Percentiles rank a stretch among this genome's conserved stretches.
Evolutionary conservation across 2,797 vertebrate genomes (phyloP).

Genomic region (Ctenochaetus hawaiiensis): DNA sequence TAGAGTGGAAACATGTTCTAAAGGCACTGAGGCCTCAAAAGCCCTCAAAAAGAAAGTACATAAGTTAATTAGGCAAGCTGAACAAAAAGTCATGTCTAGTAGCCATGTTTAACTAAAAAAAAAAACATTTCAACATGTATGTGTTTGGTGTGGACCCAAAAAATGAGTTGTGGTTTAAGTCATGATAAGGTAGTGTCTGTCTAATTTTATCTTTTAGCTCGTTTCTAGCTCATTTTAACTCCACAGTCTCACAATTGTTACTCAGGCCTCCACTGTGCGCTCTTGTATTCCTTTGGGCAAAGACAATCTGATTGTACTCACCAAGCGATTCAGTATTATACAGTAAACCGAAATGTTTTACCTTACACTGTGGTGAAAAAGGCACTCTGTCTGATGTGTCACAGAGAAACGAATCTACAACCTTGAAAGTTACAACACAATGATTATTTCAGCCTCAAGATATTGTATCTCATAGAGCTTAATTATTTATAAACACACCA

Average conservation of each 20-base stretch:
- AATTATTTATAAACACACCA: not conserved
- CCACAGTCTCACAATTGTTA: not conserved
- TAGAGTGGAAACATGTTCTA: slow-evolving; percentile 43
- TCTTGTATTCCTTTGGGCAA: not conserved
- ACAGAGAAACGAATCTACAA: not conserved
- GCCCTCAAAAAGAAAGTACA: slow-evolving; percentile 45
- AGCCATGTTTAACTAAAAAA: not conserved
- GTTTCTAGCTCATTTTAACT: too few species aligned
- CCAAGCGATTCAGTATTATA: not conserved
- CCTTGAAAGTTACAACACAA: not conserved
- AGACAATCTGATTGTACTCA: not conserved
- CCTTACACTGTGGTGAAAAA: not conserved
- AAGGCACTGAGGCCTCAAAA: slow-evolving; percentile 9
- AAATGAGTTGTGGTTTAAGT: not conserved
- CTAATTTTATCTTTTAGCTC: too few species aligned
- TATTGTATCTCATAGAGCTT: not conserved
- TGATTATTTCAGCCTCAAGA: not conserved
- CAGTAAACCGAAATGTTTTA: not conserved
- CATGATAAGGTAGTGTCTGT: not conserved
- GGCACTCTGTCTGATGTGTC: not conserved
- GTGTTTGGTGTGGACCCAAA: not conserved
- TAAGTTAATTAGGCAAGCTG: not conserved
- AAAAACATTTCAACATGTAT: not conserved
- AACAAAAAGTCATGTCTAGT: not conserved
- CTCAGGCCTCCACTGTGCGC: not conserved